A percentile compares a stretch with the other conserved stretches of the same genome.
Conservation (phyloP, 2,888 invertebrate genomes). For the Campoplex nolae region DNA sequence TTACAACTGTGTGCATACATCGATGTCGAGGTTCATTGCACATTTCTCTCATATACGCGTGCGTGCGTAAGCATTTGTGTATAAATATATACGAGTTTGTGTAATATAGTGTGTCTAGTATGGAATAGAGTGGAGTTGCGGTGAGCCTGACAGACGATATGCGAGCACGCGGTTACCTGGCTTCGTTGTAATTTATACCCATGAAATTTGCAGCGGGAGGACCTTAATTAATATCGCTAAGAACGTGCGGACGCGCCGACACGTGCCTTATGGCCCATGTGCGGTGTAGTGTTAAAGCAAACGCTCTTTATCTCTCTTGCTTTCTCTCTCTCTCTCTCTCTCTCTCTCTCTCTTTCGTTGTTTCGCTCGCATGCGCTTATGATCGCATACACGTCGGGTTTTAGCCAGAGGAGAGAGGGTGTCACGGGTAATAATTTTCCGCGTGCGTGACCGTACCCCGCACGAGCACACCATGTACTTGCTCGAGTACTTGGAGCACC, state of each 20-base stretch:
- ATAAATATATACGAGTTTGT: neutral
- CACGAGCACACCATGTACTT: conserved; percentile 42
- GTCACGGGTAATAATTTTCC: conserved; percentile 71
- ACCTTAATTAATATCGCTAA: conserved; percentile 71
- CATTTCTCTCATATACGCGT: neutral
- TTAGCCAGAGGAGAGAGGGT: conserved; percentile 33
- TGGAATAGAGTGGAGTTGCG: conserved; percentile 40
- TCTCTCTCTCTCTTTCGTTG: conserved; percentile 28
- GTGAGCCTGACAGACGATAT: conserved; percentile 65
- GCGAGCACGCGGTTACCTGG: conserved; percentile 60
- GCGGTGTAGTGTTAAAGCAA: conserved; percentile 38
- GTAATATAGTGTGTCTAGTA: conserved; percentile 14
- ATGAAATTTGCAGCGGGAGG: conserved; percentile 68
- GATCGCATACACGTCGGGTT: conserved; percentile 16
- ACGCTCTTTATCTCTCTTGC: conserved; percentile 28
- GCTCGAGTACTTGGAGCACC: conserved; percentile 19
- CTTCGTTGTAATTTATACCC: conserved; percentile 71
- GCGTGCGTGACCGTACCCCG: conserved; percentile 67
- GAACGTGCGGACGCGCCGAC: conserved; percentile 68
- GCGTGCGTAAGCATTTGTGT: neutral
- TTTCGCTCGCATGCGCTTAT: neutral
- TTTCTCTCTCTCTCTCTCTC: conserved; percentile 25
- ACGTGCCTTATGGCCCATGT: conserved; percentile 69
- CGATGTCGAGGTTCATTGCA: conserved; percentile 9
- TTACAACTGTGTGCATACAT: conserved; percentile 13